These are phyloP conservation scores for Eurytoma adleriae DNA, from an alignment of 2,888 invertebrate species.

Conservation along the genomic window DNA sequence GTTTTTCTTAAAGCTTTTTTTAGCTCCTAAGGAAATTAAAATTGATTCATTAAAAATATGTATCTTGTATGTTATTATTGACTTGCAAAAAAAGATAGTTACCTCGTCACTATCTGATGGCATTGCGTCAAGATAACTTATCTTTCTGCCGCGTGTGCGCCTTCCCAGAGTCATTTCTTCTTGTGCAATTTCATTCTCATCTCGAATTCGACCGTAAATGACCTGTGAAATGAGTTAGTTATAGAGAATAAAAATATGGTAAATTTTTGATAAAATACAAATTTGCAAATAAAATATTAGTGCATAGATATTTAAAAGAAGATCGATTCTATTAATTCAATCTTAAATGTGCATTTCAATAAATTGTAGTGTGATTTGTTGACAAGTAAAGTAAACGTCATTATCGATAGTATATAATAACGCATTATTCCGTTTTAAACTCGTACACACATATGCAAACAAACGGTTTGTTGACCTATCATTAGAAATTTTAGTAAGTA, in stretches of 20 bases:
- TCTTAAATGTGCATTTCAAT: too few relatives aligned
- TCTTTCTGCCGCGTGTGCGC: constrained; percentile 85
- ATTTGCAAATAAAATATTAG: not conserved
- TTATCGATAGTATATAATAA: too few relatives aligned
- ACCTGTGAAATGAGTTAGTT: constrained; percentile 62
- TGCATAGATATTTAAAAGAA: too few relatives aligned
- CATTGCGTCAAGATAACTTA: constrained; percentile 86
- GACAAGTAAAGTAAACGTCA: too few relatives aligned
- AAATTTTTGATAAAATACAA: constrained; percentile 49
- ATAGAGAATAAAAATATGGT: too few relatives aligned
- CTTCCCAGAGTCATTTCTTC: constrained; percentile 82
- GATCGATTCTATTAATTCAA: too few relatives aligned
- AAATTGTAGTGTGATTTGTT: too few relatives aligned
- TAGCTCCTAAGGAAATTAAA: constrained; percentile 69
- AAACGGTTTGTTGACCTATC: too few relatives aligned
- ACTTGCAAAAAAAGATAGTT: constrained; percentile 64
- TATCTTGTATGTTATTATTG: too few relatives aligned
- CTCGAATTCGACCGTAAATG: constrained; percentile 74
- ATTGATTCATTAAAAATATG: not conserved
- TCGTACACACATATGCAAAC: too few relatives aligned
- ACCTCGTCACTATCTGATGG: constrained; percentile 87
- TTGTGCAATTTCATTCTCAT: constrained; percentile 67
- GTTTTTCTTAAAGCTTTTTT: constrained; percentile 76
- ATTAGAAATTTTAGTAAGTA: too few relatives aligned
- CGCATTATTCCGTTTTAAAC: too few relatives aligned